Percentiles rank a stretch among this genome's conserved stretches.
Evolutionary conservation across 2,113 vertebrate genomes (phyloP).

Genomic region (Xiphophorus hellerii): DNA sequence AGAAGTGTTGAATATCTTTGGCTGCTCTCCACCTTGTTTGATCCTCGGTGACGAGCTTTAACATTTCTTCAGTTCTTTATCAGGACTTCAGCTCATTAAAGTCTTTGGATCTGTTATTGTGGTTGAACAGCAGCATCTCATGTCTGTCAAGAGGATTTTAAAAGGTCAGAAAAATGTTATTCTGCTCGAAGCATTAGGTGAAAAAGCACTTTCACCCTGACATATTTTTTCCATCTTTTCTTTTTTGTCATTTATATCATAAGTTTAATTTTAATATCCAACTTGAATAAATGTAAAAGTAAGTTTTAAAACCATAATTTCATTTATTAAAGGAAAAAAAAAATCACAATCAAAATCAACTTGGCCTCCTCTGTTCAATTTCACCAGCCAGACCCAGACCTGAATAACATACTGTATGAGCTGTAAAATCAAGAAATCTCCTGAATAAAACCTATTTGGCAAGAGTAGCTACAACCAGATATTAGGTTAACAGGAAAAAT

Average conservation of each 20-base stretch:
- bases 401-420: background rate
- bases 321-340: background rate
- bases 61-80: too few relatives aligned
- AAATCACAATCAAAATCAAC: background rate
- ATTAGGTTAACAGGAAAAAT: background rate
- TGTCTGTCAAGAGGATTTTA: background rate
- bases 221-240: background rate
- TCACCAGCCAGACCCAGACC: too few relatives aligned
- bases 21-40: slow-evolving; percentile 11
- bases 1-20: slow-evolving; percentile 4
- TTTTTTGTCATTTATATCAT: background rate
- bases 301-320: background rate
- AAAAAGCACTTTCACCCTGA: background rate
- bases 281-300: too few relatives aligned
- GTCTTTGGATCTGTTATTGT: background rate
- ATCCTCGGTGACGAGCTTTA: slow-evolving; percentile 13
- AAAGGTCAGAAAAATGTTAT: background rate
- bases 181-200: background rate
- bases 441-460: background rate
- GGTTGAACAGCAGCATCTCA: background rate
- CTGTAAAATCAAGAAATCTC: background rate
- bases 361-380: background rate
- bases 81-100: background rate
- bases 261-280: too few relatives aligned
- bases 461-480: background rate